Percentiles rank a stretch among this genome's conserved stretches.
phyloP scores from a whole-genome alignment of 2,113 vertebrate genomes.

The Callopanchax toddi region DNA sequence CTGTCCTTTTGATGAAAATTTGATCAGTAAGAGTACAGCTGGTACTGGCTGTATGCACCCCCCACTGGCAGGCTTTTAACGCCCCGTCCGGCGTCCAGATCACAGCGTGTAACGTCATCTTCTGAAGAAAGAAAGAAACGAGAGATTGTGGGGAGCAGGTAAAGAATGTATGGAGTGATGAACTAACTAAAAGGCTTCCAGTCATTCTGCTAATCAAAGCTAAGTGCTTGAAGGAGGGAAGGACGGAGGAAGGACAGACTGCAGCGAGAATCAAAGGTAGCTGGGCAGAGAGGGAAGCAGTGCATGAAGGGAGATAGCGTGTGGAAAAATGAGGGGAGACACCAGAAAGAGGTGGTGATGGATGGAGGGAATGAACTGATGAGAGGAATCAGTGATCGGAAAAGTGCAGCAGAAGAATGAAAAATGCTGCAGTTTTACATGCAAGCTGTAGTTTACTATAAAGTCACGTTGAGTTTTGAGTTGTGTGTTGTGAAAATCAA shows the following conservation, averaged over 20 bases:
- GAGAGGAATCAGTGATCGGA: background rate
- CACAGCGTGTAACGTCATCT: conserved; percentile 19
- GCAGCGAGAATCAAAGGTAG: background rate
- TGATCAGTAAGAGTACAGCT: conserved; percentile 54
- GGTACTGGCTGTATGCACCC: conserved; percentile 30
- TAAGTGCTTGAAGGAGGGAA: conserved; percentile 34
- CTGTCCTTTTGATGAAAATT: conserved; percentile 53
- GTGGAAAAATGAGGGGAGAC: background rate
- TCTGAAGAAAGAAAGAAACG: background rate
- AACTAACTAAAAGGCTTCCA: conserved; percentile 12
- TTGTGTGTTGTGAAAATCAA: background rate
- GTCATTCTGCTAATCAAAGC: conserved; percentile 34
- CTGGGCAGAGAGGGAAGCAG: background rate
- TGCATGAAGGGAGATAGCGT: conserved; percentile 19
- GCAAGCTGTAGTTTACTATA: no score
- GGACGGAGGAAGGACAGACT: conserved; percentile 24
- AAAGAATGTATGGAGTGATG: conserved; percentile 15
- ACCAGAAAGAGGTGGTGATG: conserved; percentile 24
- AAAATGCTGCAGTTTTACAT: no score
- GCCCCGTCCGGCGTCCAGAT: conserved; percentile 27
- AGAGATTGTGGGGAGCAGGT: conserved; percentile 1
- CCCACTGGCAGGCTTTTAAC: conserved; percentile 52
- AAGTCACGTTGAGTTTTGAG: no score
- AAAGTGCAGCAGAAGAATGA: background rate
- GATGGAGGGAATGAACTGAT: background rate